Base-by-base conservation (phyloP, 2,797 vertebrate genomes). In the Poeciliopsis paucimaculata region DNA sequence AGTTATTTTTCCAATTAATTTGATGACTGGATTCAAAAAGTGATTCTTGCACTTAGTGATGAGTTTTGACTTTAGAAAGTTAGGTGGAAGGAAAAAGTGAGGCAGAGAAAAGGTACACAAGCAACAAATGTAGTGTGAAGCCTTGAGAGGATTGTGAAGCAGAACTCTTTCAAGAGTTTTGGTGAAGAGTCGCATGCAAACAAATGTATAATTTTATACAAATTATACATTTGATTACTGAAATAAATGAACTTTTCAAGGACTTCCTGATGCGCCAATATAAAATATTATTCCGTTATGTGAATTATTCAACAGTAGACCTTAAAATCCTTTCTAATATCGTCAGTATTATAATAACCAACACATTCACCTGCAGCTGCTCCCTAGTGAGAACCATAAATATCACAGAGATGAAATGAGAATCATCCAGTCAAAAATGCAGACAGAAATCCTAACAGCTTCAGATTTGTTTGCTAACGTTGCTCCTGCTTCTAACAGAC, bases 401-500 rank as follows among this genome's bases (percentile, higher is more conserved):
- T 13, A 36, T 41, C 4, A 23, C 23, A 1, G 1, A 39, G 34
- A 39, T 39, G 9, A 39, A 66, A 26, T 41, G 64, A 41, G 39
- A 68, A 6, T 23, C 18, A 7, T 26, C 39, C 20, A 41, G 36
- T 62, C 60, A 18, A 4, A 45, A n/a, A 62, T 41, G 43, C 47
- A 6, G 28, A 16, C 41, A 28, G 16, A n/a, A 57, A 28, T n/a
- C 36, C 41, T 10, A 39, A 47, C 23, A 1, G 57, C n/a, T 39
- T 45, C 39, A 2, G 0, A 3, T 23, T 18, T 41, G 34, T 57
- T 26, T 23, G 36, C 73, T 77, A 39, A 72, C 8, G 23, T 13
- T 28, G 1, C 39, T 77, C n/a, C 23, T 23, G 23, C 36, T 16
- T 6, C 0, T 23, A 1, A 70, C 36, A 99, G 98, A 99, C 85